Base-by-base conservation (phyloP, 2,888 invertebrate genomes). In the Drosophila neotestacea region DNA sequence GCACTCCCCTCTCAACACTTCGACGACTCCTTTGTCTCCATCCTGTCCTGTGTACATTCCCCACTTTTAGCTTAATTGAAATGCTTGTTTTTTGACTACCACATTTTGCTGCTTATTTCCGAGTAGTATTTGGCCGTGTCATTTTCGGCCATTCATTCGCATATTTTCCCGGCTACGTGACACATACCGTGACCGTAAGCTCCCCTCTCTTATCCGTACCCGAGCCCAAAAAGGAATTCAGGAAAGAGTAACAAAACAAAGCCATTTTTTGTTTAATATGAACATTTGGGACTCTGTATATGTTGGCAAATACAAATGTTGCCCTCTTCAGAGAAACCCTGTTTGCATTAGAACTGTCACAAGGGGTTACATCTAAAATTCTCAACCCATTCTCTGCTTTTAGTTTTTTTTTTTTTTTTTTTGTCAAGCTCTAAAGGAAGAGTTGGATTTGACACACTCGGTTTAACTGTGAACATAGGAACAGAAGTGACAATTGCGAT, bases 111-210 rank as follows among this genome's bases (percentile, higher is more conserved):
- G 63, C 56, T 66, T 65, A 69, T 64, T 75, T 75, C 32, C 63
- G 68, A 62, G 70, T 74, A 62, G 66, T 70, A 61, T 66, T 74
- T 36, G 54, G 61, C 64, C 56, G 56, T 77, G 78, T 80, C 73
- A 83, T 78, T 83, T 83, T 81, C 76, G 59, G 65, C 68, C 72
- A 83, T 65, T 79, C 50, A 51, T 47, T 79, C 67, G 75, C 83
- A 82, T 82, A 80, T 82, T 83, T 83, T 67, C 48, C 70, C 67
- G 55, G 50, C 67, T 84, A 87, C 87, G 84, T 84, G 83, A 85
- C 83, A 81, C 81, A 72, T 81, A 70, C 66, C 58, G 54, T 50
- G 54, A 42, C 70, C 69, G 64, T 68, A 63, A 52, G 13, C 36
- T 4, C 28, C 27, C 10, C 28, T 27, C 10, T 6, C 47, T 39